phyloP scores from a whole-genome alignment of 2,113 vertebrate genomes.

The Hypanus sabinus region DNA sequence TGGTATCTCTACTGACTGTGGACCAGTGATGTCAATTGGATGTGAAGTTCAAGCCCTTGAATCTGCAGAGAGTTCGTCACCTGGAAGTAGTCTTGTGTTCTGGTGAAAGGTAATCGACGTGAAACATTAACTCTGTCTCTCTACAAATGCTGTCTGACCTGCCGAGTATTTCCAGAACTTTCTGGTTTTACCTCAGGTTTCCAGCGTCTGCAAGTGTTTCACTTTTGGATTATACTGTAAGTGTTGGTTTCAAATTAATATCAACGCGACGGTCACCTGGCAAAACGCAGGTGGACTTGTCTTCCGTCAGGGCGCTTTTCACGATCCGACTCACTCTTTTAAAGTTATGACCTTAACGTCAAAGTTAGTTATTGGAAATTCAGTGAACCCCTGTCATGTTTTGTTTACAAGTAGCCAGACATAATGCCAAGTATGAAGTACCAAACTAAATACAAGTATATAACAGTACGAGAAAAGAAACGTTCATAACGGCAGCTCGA shows the following conservation, averaged over 20 bases:
- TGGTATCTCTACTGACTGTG: neutral
- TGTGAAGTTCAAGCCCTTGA: neutral
- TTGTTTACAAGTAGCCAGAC: neutral
- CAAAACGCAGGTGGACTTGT: neutral
- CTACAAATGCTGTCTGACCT: no score
- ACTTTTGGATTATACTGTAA: neutral
- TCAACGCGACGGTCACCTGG: neutral
- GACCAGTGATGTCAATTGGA: no score
- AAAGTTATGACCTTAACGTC: neutral
- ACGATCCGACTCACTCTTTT: neutral
- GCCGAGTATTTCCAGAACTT: no score
- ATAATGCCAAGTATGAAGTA: neutral
- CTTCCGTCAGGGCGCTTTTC: neutral
- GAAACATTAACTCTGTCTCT: no score
- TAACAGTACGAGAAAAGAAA: neutral
- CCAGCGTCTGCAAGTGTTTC: no score
- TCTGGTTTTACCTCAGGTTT: no score
- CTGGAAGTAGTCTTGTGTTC: neutral
- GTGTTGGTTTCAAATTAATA: neutral
- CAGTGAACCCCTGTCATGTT: no score
- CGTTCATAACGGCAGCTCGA: neutral
- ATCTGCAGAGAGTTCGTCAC: neutral
- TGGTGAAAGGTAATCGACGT: no score
- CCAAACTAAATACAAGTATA: no score
- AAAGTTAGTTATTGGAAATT: no score